Evolutionary conservation across 2,888 invertebrate species (phyloP).

Genomic region (Caenorhabditis becei): DNA sequence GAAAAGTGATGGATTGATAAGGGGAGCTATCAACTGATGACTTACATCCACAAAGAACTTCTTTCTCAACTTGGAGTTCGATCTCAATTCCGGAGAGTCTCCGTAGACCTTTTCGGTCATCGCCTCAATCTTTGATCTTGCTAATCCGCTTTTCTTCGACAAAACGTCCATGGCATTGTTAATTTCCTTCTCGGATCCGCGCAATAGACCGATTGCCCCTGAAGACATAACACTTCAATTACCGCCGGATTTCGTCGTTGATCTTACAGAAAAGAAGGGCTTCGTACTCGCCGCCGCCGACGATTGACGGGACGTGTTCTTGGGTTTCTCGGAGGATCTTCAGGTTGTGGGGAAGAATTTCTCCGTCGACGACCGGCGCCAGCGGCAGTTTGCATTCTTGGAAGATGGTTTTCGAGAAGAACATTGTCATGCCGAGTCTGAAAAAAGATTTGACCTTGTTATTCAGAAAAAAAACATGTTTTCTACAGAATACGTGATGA

Average conservation of each 20-base stretch:
- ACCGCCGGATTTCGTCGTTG: constrained; percentile 12
- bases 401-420: constrained; percentile 72
- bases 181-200: constrained; percentile 73
- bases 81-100: constrained; percentile 48
- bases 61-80: constrained; percentile 44
- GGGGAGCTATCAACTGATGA: neutral
- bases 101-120: constrained; percentile 64
- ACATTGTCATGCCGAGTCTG: constrained; percentile 74
- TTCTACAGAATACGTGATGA: no score
- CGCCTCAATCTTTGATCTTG: constrained; percentile 48
- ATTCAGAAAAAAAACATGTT: no score
- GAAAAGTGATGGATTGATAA: constrained; percentile 20
- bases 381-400: constrained; percentile 73
- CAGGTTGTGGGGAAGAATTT: constrained; percentile 72
- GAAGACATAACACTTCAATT: constrained; percentile 53
- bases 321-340: constrained; percentile 71
- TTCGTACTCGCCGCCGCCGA: constrained; percentile 77
- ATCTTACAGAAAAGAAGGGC: constrained; percentile 76
- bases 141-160: constrained; percentile 55
- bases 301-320: constrained; percentile 70
- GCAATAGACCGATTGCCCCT: constrained; percentile 75
- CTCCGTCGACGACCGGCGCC: constrained; percentile 79
- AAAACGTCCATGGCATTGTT: constrained; percentile 56
- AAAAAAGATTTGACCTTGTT: no score
- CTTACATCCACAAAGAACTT: constrained; percentile 53